Base-by-base conservation (phyloP, 2,113 vertebrate species). In the Alosa alosa region DNA sequence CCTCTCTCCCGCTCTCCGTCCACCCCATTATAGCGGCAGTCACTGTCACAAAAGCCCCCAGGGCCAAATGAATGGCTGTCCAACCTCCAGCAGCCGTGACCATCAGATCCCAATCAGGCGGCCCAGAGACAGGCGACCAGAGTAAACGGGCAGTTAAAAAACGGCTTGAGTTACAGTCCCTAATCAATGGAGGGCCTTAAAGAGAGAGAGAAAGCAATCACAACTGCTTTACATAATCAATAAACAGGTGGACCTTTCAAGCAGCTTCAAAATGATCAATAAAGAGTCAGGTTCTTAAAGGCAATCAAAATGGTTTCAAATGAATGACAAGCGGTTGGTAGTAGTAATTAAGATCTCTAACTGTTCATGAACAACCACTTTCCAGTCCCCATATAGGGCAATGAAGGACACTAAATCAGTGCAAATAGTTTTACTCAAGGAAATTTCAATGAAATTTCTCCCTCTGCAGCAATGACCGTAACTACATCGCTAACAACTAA, bases 1-100 rank as follows among this genome's bases (percentile, higher is more conserved):
- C 55, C 52, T 50, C 75, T 44, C 82, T 84, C 81, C 84, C 64
- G 41, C 64, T 72, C 64, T 4, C 25, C 47, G 4, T 31, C 82
- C 57, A 81, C 85, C 81, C 83, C 50, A 50, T 81, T 81, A 86
- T 83, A 3, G 22, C 60, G 7, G 83, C 75, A 72, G 55, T 39
- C 87, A 47, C 10, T 13, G 36, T 44, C 31, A 83, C n/a, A 17
- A 49, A 10, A 20, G 39, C 31, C 44, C n/a, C 81, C 22, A 44
- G 15, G 72, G 25, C 36, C 72, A 78, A 36, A 78, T 78, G 72
- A 78, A 78, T 78, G 36, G 36, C 31, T 78, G 72, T 39, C 72
- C 31, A 17, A 31, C 72, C 72, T 88, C 72, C 83, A 88, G 84
- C 84, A 86, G 84, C 87, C 88, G 84, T 86, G 89, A 87, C 85